phyloP scores from a whole-genome alignment of 2,113 vertebrate genomes.

The Protobothrops mucrosquamatus region DNA sequence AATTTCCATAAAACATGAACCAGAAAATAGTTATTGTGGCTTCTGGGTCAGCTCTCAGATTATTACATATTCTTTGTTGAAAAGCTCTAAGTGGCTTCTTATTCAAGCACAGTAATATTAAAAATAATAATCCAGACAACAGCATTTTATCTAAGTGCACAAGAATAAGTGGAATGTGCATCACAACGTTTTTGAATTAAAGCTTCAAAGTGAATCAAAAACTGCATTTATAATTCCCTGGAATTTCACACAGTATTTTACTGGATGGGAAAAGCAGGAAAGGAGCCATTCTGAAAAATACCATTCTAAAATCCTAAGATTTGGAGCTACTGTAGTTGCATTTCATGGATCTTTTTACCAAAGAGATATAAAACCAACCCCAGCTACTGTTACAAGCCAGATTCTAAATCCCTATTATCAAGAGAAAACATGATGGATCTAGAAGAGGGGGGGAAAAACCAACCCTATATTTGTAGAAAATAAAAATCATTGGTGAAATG shows the following conservation, averaged over 20 bases:
- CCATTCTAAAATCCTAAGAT: background rate
- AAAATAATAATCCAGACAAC: background rate
- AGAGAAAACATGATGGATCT: background rate
- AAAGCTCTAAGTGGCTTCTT: background rate
- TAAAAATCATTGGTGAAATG: background rate
- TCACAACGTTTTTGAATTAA: background rate
- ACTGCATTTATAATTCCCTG: background rate
- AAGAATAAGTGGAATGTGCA: background rate
- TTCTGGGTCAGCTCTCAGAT: background rate
- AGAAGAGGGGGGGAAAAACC: fast-evolving
- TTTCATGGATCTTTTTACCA: background rate
- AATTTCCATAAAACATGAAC: background rate
- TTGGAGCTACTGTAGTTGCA: background rate
- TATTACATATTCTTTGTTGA: background rate
- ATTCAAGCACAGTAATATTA: background rate
- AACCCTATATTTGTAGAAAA: background rate
- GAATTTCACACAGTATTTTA: background rate
- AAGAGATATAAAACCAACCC: background rate
- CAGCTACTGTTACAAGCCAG: background rate
- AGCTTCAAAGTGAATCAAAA: background rate
- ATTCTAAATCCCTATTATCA: background rate
- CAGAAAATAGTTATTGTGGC: background rate
- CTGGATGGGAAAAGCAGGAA: background rate
- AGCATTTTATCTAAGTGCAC: background rate
- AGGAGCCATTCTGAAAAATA: background rate